Conservation (phyloP, 2,797 vertebrate genomes). For the Hemitrygon akajei region DNA sequence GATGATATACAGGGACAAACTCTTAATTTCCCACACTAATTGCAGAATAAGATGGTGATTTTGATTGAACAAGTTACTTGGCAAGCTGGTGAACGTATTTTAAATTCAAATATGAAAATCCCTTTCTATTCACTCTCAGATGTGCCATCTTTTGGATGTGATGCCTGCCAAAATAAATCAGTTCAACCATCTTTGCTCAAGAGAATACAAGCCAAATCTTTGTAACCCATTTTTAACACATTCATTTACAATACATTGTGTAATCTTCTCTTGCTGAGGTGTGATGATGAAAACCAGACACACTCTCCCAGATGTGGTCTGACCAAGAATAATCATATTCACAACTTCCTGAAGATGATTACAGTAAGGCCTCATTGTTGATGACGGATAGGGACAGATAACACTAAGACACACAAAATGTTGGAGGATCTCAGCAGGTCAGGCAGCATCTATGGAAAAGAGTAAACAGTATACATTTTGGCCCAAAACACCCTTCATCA, state of each 20-base stretch:
- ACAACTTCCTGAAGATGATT: neutral
- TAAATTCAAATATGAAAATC: neutral
- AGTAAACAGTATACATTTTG: no score
- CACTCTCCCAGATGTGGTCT: neutral
- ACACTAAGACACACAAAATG: no score
- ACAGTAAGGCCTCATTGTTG: no score
- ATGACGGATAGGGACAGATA: no score
- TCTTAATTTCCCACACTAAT: neutral
- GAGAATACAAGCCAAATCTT: neutral
- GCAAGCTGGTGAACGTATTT: neutral
- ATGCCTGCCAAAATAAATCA: neutral
- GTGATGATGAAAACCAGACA: neutral
- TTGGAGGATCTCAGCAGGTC: no score
- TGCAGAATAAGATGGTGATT: neutral
- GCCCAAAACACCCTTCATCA: no score
- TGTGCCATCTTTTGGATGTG: neutral
- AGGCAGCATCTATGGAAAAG: no score
- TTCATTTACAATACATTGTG: neutral
- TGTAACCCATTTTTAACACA: neutral
- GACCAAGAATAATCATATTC: neutral
- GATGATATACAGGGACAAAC: neutral
- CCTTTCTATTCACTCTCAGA: neutral
- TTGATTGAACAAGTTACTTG: neutral
- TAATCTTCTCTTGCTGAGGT: neutral
- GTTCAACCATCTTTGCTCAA: neutral